These are phyloP conservation scores for Nomia melanderi DNA, from an alignment of 1,140 invertebrate species.

Conservation along the genomic window DNA sequence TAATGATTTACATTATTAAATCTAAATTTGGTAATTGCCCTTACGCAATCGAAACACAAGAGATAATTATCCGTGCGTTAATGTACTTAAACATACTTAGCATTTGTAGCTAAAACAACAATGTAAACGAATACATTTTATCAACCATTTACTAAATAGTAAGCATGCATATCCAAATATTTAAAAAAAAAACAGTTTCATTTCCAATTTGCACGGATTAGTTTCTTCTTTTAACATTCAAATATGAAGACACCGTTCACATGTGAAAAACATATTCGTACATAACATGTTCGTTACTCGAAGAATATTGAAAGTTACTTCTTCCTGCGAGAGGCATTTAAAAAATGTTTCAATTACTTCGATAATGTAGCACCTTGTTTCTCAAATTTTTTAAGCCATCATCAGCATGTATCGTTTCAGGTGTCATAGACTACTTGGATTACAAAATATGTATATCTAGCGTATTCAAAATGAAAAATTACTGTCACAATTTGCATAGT, in stretches of 20 bases:
- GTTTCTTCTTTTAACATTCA: not conserved
- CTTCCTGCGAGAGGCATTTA: not conserved
- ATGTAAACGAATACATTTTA: not conserved
- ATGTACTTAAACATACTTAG: not conserved
- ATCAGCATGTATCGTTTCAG: not conserved
- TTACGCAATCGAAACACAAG: not conserved
- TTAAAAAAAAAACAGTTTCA: conserved; percentile 1
- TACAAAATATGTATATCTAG: conserved; percentile 15
- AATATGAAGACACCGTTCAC: not conserved
- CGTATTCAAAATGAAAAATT: not conserved
- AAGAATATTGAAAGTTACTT: not conserved
- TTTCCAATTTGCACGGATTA: conserved; percentile 28
- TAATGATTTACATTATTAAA: no score
- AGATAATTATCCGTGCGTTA: not conserved
- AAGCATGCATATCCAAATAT: conserved; percentile 39
- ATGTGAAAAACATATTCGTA: not conserved
- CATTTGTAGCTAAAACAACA: not conserved
- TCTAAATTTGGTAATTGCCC: not conserved
- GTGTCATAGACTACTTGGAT: not conserved
- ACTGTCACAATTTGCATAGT: not conserved
- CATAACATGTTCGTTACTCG: conserved; percentile 8
- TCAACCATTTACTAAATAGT: conserved; percentile 4
- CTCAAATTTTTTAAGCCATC: not conserved
- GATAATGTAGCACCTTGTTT: not conserved
- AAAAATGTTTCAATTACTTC: conserved; percentile 30